Conservation (phyloP, 2,113 vertebrate species). For the Tinamus guttatus region DNA sequence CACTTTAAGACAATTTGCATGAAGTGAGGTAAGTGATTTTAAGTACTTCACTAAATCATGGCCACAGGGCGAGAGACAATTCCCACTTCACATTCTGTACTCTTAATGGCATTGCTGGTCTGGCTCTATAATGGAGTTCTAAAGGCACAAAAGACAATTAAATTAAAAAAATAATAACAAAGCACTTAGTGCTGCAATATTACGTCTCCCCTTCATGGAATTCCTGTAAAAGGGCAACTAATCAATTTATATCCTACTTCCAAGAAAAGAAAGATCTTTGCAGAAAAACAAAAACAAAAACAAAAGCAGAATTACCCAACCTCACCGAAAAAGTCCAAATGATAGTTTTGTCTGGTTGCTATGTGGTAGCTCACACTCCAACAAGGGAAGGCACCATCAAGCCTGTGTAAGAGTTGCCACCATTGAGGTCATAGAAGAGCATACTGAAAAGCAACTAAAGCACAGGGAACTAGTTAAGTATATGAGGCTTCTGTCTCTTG, state of each 20-base stretch:
- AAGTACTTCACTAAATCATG: slow-evolving; percentile 19
- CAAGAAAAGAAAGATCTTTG: background rate
- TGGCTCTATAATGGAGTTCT: slow-evolving; percentile 41
- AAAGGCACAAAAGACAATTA: slow-evolving; percentile 32
- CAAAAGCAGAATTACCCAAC: background rate
- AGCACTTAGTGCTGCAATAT: slow-evolving; percentile 22
- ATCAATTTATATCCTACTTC: background rate
- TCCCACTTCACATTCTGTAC: slow-evolving; percentile 2
- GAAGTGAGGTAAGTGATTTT: slow-evolving; percentile 1
- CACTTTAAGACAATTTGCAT: slow-evolving; percentile 9
- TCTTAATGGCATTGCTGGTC: slow-evolving; percentile 56
- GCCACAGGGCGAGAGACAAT: slow-evolving; percentile 15
- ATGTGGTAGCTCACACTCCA: background rate
- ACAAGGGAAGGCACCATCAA: background rate
- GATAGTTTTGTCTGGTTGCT: background rate
- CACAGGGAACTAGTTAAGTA: background rate
- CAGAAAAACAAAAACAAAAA: background rate
- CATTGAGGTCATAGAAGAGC: background rate
- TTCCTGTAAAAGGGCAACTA: slow-evolving; percentile 43
- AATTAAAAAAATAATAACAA: background rate
- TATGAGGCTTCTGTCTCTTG: background rate
- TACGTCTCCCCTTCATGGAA: background rate
- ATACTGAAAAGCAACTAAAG: background rate
- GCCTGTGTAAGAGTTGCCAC: background rate
- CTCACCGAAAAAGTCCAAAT: background rate